phyloP scores from a whole-genome alignment of 2,797 vertebrate genomes.

The Rhincodon typus region DNA sequence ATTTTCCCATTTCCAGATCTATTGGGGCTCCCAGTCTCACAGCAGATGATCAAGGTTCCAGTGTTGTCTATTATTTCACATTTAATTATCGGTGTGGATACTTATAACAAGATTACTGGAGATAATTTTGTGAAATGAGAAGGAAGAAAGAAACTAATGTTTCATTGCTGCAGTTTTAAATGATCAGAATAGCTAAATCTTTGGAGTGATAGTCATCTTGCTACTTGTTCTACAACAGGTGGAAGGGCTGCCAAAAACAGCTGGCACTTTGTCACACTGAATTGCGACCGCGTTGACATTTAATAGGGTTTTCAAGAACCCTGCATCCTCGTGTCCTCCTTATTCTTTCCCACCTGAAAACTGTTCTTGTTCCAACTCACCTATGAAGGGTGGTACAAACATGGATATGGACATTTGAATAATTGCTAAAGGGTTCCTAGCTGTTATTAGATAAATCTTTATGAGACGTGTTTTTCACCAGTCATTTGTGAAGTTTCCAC shows the following conservation, averaged over 20 bases:
- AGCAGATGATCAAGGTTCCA: too few species aligned
- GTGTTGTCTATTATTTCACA: neutral
- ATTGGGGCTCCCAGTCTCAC: too few species aligned
- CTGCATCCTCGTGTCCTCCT: neutral
- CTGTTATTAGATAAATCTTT: neutral
- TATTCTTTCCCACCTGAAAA: neutral
- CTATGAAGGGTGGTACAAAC: neutral
- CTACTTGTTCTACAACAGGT: neutral
- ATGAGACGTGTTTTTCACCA: neutral
- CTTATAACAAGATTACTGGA: neutral
- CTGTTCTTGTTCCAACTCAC: neutral
- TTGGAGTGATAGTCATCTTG: neutral
- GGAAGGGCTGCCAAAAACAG: neutral
- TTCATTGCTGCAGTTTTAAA: neutral
- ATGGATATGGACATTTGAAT: neutral
- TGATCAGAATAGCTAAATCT: neutral
- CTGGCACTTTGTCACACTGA: neutral
- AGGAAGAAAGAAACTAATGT: neutral
- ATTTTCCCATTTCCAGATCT: too few species aligned
- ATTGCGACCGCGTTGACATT: neutral
- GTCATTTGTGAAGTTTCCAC: neutral
- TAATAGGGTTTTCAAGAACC: neutral
- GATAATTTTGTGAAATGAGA: neutral
- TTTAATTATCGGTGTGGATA: neutral
- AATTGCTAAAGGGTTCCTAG: neutral